Percentiles rank a stretch among this genome's conserved stretches.
Evolutionary conservation across 2,113 vertebrate species (phyloP).

Genomic region (Oenanthe melanoleuca): DNA sequence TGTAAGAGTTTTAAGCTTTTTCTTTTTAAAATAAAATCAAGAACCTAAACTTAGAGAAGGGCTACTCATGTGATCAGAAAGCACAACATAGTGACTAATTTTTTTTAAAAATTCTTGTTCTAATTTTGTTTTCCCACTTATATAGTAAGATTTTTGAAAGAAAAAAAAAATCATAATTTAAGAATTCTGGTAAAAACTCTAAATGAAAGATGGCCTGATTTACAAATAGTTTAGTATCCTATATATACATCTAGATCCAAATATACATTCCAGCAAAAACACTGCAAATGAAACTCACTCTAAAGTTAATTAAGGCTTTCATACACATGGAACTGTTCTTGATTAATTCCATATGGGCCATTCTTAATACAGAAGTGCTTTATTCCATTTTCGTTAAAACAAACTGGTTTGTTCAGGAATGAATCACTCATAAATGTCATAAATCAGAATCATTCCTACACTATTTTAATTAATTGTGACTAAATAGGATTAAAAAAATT

Average conservation of each 20-base stretch:
- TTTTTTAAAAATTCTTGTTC: neutral
- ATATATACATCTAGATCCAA: neutral
- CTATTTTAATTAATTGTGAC: neutral
- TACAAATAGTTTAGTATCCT: neutral
- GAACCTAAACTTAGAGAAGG: neutral
- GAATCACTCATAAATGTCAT: neutral
- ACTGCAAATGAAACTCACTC: slow-evolving; percentile 27
- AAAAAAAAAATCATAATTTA: neutral
- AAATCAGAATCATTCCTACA: neutral
- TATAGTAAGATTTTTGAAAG: neutral
- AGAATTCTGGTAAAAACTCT: neutral
- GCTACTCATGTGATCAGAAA: neutral
- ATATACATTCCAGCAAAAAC: slow-evolving; percentile 22
- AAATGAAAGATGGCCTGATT: neutral
- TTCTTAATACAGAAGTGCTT: slow-evolving; percentile 21
- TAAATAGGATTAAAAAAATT: neutral
- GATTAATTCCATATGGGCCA: slow-evolving; percentile 33
- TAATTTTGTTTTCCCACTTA: neutral
- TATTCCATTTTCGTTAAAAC: slow-evolving; percentile 10
- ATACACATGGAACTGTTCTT: slow-evolving; percentile 30
- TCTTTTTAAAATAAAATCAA: neutral
- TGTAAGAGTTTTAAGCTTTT: neutral
- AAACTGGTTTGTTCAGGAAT: slow-evolving; percentile 4
- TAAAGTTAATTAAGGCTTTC: slow-evolving; percentile 53
- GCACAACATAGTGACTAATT: neutral